Conservation (phyloP, 2,888 invertebrate genomes). For the Seira sanloemensis region DNA sequence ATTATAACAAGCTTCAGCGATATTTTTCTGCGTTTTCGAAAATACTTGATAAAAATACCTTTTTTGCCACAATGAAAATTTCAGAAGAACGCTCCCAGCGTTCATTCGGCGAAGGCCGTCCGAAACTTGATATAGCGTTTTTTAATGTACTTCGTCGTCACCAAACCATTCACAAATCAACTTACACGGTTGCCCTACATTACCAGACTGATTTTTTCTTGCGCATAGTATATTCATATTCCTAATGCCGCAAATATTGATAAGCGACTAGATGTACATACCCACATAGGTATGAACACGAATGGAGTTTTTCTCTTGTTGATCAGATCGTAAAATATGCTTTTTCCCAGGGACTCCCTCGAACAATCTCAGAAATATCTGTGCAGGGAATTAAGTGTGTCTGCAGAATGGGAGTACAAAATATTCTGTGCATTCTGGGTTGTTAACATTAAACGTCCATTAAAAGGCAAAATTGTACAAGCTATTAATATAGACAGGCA, state of each 20-base stretch:
- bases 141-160: too few species aligned
- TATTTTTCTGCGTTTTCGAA: too few species aligned
- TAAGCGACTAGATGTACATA: background rate
- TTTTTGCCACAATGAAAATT: background rate
- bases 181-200: background rate
- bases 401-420: background rate
- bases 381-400: background rate
- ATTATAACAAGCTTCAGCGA: too few species aligned
- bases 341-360: background rate
- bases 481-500: background rate
- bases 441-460: constrained; percentile 4
- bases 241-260: background rate
- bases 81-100: too few species aligned
- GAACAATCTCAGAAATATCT: background rate
- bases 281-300: background rate
- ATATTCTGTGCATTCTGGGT: too few species aligned
- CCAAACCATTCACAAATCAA: background rate
- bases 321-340: background rate
- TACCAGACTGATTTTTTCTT: background rate
- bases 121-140: too few species aligned
- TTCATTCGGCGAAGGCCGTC: too few species aligned
- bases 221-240: background rate
- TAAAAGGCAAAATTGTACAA: too few species aligned
- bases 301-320: background rate
- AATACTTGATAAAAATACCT: too few species aligned